Percentiles rank a stretch among this genome's conserved stretches.
These are phyloP conservation scores for Cirrhinus molitorella DNA, from an alignment of 2,797 vertebrate genomes.

Conservation along the genomic window DNA sequence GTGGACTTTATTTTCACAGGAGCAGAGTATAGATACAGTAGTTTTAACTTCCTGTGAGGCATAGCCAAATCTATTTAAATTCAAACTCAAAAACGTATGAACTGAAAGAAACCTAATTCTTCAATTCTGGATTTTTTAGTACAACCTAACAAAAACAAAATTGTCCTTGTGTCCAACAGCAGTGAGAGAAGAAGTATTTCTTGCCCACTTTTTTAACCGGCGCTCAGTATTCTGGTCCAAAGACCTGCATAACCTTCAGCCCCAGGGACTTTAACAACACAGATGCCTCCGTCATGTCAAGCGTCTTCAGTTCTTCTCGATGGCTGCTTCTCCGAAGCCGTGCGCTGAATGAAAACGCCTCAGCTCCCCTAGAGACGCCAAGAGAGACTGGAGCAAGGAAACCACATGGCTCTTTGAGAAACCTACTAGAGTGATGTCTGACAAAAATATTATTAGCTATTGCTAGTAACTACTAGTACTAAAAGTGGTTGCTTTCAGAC, in stretches of 20 bases:
- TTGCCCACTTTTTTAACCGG: background rate
- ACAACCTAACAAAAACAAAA: slow-evolving; percentile 35
- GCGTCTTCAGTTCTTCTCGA: slow-evolving; percentile 22
- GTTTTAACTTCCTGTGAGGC: background rate
- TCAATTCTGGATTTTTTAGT: background rate
- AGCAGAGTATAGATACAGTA: background rate
- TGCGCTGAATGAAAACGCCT: slow-evolving; percentile 30
- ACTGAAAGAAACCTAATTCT: background rate
- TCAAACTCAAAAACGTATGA: background rate
- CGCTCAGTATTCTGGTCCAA: slow-evolving; percentile 14
- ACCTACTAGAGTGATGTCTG: background rate
- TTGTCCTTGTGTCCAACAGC: slow-evolving; percentile 14
- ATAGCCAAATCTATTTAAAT: background rate
- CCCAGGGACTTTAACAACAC: slow-evolving; percentile 11
- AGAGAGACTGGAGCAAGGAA: background rate
- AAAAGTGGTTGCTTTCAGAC: background rate
- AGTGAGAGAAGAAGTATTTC: slow-evolving; percentile 9
- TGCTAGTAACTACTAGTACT: background rate
- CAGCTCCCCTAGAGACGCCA: background rate
- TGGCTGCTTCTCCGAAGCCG: slow-evolving; percentile 15
- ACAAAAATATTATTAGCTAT: background rate
- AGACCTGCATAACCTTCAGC: slow-evolving; percentile 37
- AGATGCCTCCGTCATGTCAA: slow-evolving; percentile 15
- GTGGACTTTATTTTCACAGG: background rate
- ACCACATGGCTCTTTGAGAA: slow-evolving; percentile 5